These are phyloP conservation scores for Zootoca vivipara DNA, from an alignment of 2,113 vertebrate species.

Conservation along the genomic window DNA sequence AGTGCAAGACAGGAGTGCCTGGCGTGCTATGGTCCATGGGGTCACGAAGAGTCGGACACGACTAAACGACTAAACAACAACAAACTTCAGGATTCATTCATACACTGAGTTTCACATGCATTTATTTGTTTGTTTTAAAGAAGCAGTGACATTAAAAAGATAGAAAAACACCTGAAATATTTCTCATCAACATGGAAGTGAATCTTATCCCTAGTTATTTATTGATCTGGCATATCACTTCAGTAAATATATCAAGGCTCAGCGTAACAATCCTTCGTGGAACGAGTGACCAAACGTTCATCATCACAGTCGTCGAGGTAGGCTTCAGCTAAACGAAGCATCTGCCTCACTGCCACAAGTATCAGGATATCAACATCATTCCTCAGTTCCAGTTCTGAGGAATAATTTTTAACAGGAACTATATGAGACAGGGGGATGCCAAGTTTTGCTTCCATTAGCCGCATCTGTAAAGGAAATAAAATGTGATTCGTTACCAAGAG, in stretches of 20 bases:
- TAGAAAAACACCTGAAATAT: too few species aligned
- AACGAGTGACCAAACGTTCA: background rate
- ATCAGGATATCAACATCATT: slow-evolving; percentile 29
- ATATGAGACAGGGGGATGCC: slow-evolving; percentile 33
- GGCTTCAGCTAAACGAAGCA: slow-evolving; percentile 9
- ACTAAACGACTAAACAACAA: too few species aligned
- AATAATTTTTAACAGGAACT: slow-evolving; percentile 43
- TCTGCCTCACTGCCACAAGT: slow-evolving; percentile 20
- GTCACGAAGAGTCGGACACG: too few species aligned
- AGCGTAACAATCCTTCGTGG: background rate
- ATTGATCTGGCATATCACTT: too few species aligned
- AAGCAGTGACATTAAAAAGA: too few species aligned
- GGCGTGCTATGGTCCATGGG: too few species aligned
- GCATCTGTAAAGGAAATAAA: slow-evolving; percentile 21
- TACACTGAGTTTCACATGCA: too few species aligned
- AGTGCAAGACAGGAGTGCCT: too few species aligned
- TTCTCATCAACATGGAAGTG: too few species aligned
- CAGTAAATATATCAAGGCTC: background rate
- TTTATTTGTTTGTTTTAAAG: too few species aligned
- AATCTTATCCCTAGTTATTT: too few species aligned
- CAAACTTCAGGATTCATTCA: too few species aligned
- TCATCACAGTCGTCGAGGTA: slow-evolving; percentile 7
- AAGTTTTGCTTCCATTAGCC: background rate
- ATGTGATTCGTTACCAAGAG: background rate
- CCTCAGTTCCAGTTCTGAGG: slow-evolving; percentile 7